phyloP scores from a whole-genome alignment of 2,797 vertebrate genomes.

The Tapera naevia region DNA sequence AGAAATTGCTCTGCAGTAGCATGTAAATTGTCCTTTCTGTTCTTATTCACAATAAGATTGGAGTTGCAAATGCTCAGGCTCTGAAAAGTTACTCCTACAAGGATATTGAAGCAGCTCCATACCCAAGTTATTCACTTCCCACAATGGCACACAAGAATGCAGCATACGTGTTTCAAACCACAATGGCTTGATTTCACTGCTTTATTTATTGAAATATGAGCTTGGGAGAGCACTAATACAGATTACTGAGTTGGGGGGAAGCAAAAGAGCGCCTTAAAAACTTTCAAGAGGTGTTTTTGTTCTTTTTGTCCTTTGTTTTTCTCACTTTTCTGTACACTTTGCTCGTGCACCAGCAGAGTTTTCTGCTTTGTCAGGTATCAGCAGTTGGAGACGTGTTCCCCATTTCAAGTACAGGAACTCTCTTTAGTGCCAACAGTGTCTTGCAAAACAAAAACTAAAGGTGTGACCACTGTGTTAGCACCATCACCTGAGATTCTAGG shows the following conservation, averaged over 20 bases:
- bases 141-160: neutral
- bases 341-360: neutral
- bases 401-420: neutral
- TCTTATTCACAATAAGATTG: neutral
- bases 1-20: slow-evolving; percentile 17
- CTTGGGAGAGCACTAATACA: neutral
- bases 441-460: neutral
- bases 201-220: neutral
- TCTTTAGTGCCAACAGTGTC: neutral
- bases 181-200: neutral
- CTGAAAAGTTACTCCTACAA: neutral
- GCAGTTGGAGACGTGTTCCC: neutral
- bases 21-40: neutral
- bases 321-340: neutral
- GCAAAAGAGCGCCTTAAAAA: neutral
- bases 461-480: neutral
- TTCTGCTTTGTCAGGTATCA: neutral
- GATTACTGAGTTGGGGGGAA: accelerated
- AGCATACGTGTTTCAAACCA: neutral
- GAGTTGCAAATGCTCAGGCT: neutral
- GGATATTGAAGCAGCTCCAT: neutral
- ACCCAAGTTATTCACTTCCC: neutral
- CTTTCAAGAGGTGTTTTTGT: neutral
- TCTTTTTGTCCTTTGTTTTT: neutral
- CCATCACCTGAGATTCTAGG: neutral